These are phyloP conservation scores for Telmatherina bonti DNA, from an alignment of 2,797 vertebrate species.

Conservation along the genomic window DNA sequence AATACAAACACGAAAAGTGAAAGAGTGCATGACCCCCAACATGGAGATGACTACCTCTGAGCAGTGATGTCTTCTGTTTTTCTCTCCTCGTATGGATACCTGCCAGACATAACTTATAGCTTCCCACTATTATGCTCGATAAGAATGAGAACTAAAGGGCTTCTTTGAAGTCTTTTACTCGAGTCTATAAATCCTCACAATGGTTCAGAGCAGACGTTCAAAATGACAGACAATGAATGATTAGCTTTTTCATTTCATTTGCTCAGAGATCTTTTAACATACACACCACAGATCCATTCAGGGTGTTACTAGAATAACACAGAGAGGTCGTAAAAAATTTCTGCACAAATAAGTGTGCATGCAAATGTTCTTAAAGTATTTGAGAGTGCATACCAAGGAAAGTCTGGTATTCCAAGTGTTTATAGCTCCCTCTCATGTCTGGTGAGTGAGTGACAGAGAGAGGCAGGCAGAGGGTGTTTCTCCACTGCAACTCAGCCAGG, in stretches of 20 bases:
- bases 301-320: slow-evolving; percentile 41
- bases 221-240: slow-evolving; percentile 56
- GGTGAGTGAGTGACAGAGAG: slow-evolving; percentile 83
- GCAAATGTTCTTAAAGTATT: slow-evolving; percentile 66
- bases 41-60: slow-evolving; percentile 65
- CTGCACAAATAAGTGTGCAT: slow-evolving; percentile 42
- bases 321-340: slow-evolving; percentile 35
- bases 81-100: slow-evolving; percentile 62
- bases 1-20: slow-evolving; percentile 79
- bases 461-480: slow-evolving; percentile 77
- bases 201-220: slow-evolving; percentile 52
- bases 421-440: slow-evolving; percentile 94
- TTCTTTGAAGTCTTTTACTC: slow-evolving; percentile 68
- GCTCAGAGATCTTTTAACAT: too few species aligned
- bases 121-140: slow-evolving; percentile 50
- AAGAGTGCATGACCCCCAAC: slow-evolving; percentile 69
- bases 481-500: slow-evolving; percentile 76
- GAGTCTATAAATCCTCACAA: slow-evolving; percentile 50
- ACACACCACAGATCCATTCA: slow-evolving; percentile 18
- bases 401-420: slow-evolving; percentile 79
- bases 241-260: slow-evolving; percentile 49
- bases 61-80: slow-evolving; percentile 72
- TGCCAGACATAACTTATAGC: slow-evolving; percentile 69
- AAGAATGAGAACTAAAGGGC: slow-evolving; percentile 40
- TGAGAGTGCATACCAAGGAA: slow-evolving; percentile 63